These are phyloP conservation scores for Portunus trituberculatus DNA, from an alignment of 1,140 invertebrate species.

Conservation along the genomic window DNA sequence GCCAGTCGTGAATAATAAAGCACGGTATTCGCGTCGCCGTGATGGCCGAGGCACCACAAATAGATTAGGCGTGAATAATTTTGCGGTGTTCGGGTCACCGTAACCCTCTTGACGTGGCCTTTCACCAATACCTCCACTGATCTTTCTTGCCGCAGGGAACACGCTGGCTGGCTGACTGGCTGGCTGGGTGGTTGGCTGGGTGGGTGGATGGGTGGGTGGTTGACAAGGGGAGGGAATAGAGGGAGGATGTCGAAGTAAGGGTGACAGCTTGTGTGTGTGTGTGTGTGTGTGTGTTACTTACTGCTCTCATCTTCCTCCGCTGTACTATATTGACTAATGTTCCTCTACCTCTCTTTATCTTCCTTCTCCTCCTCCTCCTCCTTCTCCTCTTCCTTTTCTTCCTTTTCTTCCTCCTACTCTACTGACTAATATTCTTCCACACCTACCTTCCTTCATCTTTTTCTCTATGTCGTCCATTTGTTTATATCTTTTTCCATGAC, in stretches of 20 bases:
- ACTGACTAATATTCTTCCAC: too few relatives aligned
- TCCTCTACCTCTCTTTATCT: slow-evolving; percentile 28
- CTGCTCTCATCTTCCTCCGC: not conserved
- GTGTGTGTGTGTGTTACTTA: not conserved
- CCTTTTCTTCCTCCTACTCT: not conserved
- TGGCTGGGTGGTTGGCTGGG: too few relatives aligned
- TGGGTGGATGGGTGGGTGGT: too few relatives aligned
- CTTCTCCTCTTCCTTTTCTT: not conserved
- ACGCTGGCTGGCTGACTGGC: not conserved
- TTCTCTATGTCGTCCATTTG: too few relatives aligned
- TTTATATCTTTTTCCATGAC: too few relatives aligned
- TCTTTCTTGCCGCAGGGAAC: not conserved
- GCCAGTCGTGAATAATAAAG: not conserved
- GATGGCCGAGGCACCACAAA: not conserved
- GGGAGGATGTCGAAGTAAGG: too few relatives aligned
- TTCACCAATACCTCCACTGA: not conserved
- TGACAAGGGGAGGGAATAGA: too few relatives aligned
- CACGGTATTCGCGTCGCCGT: not conserved
- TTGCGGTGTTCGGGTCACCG: not conserved
- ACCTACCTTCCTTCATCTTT: too few relatives aligned
- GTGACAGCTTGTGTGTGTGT: too few relatives aligned
- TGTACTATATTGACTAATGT: too few relatives aligned
- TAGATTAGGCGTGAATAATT: slow-evolving; percentile 3
- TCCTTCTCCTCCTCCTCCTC: not conserved
- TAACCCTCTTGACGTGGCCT: slow-evolving; percentile 6